Conservation (phyloP, 2,113 vertebrate genomes). For the Ariopsis seemanni region DNA sequence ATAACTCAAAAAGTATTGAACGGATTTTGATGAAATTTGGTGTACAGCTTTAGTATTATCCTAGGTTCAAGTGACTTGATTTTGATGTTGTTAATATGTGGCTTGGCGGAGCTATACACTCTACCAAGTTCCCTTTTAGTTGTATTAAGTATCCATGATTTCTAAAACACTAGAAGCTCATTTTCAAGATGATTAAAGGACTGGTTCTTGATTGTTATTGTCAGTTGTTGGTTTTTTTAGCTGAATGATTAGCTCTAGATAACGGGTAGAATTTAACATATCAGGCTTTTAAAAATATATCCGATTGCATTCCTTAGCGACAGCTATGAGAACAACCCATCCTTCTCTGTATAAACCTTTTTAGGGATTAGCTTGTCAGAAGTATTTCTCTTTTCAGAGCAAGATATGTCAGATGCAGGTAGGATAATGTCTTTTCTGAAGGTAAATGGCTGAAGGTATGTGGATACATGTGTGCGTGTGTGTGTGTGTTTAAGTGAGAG, state of each 20-base stretch:
- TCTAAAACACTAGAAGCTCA: background rate
- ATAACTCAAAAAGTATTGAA: no score
- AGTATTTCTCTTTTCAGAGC: conserved; percentile 45
- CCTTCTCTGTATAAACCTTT: conserved; percentile 51
- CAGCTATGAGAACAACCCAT: background rate
- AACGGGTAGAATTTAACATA: background rate
- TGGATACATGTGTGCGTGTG: conserved; percentile 26
- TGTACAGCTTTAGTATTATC: no score
- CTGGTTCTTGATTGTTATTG: background rate
- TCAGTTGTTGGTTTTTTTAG: background rate
- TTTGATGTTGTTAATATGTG: no score
- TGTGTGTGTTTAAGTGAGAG: conserved; percentile 1
- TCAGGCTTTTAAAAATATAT: conserved; percentile 3
- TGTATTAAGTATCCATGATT: background rate
- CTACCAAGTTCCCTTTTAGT: no score
- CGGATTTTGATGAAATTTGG: no score
- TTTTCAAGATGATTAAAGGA: background rate
- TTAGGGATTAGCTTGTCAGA: conserved; percentile 53
- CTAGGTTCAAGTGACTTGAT: no score
- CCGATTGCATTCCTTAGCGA: background rate
- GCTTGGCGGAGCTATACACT: no score
- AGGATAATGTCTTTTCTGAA: conserved; percentile 24
- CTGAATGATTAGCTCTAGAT: background rate
- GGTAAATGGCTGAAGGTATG: conserved; percentile 36
- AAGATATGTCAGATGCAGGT: conserved; percentile 58